Evolutionary conservation across 2,797 vertebrate species (phyloP).

Genomic region (Petrocephalus schoutedeni): DNA sequence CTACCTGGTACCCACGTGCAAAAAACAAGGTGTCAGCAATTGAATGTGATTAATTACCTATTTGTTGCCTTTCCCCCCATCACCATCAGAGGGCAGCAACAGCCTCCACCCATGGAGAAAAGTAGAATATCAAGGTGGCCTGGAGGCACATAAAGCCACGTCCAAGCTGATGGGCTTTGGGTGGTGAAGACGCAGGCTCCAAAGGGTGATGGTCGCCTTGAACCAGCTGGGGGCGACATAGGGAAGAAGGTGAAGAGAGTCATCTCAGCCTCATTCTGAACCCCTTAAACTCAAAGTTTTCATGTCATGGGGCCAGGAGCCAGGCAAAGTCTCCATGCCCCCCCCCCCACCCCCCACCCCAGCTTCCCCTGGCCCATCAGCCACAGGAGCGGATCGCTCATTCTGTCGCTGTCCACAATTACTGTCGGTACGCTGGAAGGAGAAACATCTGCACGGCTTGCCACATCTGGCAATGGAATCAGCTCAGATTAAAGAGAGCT

Average conservation of each 20-base stretch:
- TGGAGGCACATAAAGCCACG: background rate
- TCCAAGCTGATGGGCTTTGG: background rate
- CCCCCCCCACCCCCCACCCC: background rate
- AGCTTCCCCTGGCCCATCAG: background rate
- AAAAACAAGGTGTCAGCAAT: slow-evolving; percentile 54
- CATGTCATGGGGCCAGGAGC: background rate
- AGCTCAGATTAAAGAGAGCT: background rate
- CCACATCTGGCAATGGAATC: background rate
- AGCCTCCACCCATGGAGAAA: background rate
- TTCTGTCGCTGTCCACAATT: background rate
- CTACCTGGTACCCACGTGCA: slow-evolving; percentile 33
- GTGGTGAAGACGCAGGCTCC: background rate
- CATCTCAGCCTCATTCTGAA: background rate
- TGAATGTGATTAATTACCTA: slow-evolving; percentile 32
- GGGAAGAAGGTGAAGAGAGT: background rate
- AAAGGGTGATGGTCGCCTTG: background rate
- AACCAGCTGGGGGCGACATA: background rate
- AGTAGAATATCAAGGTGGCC: background rate
- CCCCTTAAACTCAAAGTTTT: background rate
- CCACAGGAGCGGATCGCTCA: background rate
- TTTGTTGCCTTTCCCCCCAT: background rate
- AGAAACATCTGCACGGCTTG: background rate
- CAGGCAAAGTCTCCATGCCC: background rate
- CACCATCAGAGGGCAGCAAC: background rate
- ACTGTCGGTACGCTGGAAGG: background rate